Base-by-base conservation (phyloP, 2,797 vertebrate species). In the Macropodus opercularis region DNA sequence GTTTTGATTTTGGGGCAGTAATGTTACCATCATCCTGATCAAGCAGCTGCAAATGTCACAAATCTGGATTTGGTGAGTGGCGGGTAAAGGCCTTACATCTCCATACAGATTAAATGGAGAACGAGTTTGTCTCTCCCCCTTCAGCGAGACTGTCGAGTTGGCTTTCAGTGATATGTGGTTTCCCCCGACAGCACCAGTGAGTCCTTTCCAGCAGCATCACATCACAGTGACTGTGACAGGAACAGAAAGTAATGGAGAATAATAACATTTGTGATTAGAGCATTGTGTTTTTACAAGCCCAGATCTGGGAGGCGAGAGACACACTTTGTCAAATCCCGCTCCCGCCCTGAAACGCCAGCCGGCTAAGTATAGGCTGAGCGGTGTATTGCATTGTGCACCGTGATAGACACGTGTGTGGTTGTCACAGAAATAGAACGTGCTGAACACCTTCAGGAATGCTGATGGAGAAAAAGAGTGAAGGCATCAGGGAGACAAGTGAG, bases 401-500 rank as follows among this genome's bases (percentile, higher is more conserved):
- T 69, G 75, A 82, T 51, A 68, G 74, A 73, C 59, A 66, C 58
- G 72, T 72, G 60, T 72, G 69, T 58, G 73, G 62, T 69, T 73
- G 75, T 74, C 70, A 56, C 81, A 82, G 69, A 88, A 84, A 86
- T 86, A 86, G 82, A 81, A 66, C 76, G 75, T 53, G 64, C 55
- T 32, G 76, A 79, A 81, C 81, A 86, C 79, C 78, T 86, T 78
- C 72, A 83, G 84, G 86, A 86, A 85, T 83, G 85, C 78, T 73
- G 69, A 66, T 52, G 72, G 79, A 75, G 69, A 64, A 54, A 50
- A 54, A 63, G 56, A 63, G 70, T 34, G 60, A 76, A 69, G 43
- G 72, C 65, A 70, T 71, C 55, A 18, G 14, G 38, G 40, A 70
- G 65, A 67, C 29, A 12, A 76, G 70, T 5, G 23, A 43, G 61